Evolutionary conservation across 2,797 vertebrate species (phyloP).

Genomic region (Vireo griseus): DNA sequence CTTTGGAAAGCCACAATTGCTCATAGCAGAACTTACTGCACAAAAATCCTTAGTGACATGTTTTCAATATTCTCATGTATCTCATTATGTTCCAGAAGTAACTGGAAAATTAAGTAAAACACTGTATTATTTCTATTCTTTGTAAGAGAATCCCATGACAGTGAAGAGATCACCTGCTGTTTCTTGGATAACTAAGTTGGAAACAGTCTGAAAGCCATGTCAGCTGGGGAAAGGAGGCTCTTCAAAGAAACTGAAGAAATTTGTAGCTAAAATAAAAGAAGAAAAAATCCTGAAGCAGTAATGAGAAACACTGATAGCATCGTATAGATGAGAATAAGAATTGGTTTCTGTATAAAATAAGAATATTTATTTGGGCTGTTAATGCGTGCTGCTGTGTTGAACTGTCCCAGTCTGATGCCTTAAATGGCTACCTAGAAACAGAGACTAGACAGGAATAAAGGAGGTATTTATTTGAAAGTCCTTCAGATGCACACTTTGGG

Average conservation of each 20-base stretch:
- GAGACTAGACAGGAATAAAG: too few species aligned
- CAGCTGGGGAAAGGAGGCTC: not conserved
- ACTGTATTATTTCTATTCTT: not conserved
- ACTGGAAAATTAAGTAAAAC: not conserved
- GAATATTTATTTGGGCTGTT: not conserved
- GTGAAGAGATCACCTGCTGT: not conserved
- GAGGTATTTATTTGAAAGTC: too few species aligned
- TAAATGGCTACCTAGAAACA: too few species aligned
- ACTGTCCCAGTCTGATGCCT: not conserved
- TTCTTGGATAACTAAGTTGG: not conserved
- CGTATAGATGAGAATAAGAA: not conserved
- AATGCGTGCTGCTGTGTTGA: rapidly evolving
- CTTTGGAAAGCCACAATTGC: not conserved
- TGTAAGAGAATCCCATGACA: not conserved
- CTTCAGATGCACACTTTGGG: too few species aligned
- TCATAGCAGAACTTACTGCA: not conserved
- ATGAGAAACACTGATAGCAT: not conserved
- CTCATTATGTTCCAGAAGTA: not conserved
- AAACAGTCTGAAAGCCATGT: not conserved
- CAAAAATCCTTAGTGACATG: not conserved
- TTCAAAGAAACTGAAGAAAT: not conserved
- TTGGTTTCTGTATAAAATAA: not conserved
- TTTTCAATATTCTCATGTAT: not conserved
- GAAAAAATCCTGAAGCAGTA: not conserved
- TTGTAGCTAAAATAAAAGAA: not conserved